phyloP scores from a whole-genome alignment of 30 jellyfish, hydroid and myxozoan species.

The Cassiopea xamachana region DNA sequence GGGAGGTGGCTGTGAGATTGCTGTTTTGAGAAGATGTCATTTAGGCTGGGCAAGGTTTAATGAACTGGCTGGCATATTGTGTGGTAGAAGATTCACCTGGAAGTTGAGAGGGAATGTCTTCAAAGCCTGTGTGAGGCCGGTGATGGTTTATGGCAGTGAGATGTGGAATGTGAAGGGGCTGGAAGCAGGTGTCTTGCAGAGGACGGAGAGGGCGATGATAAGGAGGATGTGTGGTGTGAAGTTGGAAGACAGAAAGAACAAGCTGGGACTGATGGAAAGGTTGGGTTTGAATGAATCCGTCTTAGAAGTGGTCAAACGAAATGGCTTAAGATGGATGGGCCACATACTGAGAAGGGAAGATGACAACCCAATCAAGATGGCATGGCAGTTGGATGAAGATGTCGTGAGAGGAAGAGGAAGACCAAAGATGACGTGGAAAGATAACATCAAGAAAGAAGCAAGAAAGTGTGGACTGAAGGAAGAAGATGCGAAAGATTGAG shows the following conservation, averaged over 20 bases:
- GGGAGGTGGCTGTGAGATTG: slow-evolving; percentile 21
- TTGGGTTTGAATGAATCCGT: slow-evolving; percentile 5
- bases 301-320: not conserved
- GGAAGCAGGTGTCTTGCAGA: slow-evolving; percentile 16
- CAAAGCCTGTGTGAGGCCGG: slow-evolving; percentile 21
- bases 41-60: slow-evolving; percentile 22
- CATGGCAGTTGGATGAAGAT: slow-evolving; percentile 1
- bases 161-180: slow-evolving; percentile 15
- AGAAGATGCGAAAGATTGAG: slow-evolving; percentile 3
- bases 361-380: not conserved
- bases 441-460: not conserved
- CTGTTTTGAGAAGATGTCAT: slow-evolving; percentile 19
- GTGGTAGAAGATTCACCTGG: slow-evolving; percentile 13
- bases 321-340: slow-evolving; percentile 22
- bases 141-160: slow-evolving; percentile 27
- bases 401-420: slow-evolving; percentile 33
- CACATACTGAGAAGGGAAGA: slow-evolving; percentile 36
- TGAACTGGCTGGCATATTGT: not conserved
- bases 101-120: not conserved
- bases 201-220: slow-evolving; percentile 15
- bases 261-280: slow-evolving; percentile 22
- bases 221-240: slow-evolving; percentile 37
- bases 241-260: slow-evolving; percentile 21
- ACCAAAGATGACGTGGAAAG: slow-evolving; percentile 15
- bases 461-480: slow-evolving; percentile 5